Conservation (phyloP, 2,113 vertebrate genomes). For the Bagarius yarrelli region DNA sequence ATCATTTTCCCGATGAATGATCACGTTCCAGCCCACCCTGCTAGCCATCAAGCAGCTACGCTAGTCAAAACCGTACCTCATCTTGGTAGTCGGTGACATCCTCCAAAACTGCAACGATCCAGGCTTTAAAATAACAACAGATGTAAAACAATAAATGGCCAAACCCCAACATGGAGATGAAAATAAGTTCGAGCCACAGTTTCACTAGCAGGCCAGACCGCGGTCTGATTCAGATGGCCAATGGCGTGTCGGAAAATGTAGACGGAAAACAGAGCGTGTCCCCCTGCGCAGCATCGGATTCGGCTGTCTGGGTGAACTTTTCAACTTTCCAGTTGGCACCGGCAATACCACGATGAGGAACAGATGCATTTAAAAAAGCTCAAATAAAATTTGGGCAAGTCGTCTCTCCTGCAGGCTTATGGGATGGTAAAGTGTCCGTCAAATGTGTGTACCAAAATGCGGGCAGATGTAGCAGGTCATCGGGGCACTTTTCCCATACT, state of each 20-base stretch:
- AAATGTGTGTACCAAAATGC: too few relatives aligned
- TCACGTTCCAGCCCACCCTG: constrained; percentile 66
- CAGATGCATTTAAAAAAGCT: constrained; percentile 2
- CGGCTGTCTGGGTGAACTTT: constrained; percentile 30
- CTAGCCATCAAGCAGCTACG: constrained; percentile 46
- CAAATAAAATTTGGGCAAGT: background rate
- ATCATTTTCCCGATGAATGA: constrained; percentile 65
- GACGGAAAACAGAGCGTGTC: constrained; percentile 10
- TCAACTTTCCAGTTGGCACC: constrained; percentile 40
- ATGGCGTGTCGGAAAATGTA: constrained; percentile 15
- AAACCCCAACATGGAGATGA: constrained; percentile 62
- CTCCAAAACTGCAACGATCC: constrained; percentile 60
- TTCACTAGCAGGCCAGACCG: constrained; percentile 35
- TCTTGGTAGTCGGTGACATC: constrained; percentile 8
- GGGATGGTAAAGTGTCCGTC: too few relatives aligned
- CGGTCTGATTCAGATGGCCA: constrained; percentile 36
- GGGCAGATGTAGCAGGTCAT: too few relatives aligned
- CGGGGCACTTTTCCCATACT: too few relatives aligned
- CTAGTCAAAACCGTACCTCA: background rate
- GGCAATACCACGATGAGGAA: constrained; percentile 10
- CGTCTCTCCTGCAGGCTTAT: too few relatives aligned
- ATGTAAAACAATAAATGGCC: constrained; percentile 62
- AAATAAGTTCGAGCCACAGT: constrained; percentile 42
- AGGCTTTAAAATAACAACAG: constrained; percentile 70
- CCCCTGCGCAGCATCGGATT: constrained; percentile 8